phyloP scores from a whole-genome alignment of 2,888 invertebrate genomes.

The Byasa hedistus region DNA sequence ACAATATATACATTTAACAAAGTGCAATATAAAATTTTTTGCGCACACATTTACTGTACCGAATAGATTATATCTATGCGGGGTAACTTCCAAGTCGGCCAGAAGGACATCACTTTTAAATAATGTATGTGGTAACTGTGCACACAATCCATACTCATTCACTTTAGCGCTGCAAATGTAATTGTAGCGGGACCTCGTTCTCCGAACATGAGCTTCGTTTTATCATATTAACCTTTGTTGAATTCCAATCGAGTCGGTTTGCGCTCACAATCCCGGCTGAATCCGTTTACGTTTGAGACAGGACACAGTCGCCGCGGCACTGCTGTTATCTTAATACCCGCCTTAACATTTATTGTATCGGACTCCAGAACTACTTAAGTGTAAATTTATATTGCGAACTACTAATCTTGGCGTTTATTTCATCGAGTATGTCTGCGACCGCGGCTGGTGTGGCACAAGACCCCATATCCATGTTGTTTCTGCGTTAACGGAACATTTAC shows the following conservation, averaged over 20 bases:
- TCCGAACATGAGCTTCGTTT: conserved; percentile 27
- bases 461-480: conserved; percentile 38
- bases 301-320: conserved; percentile 4
- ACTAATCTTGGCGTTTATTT: conserved; percentile 3
- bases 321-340: conserved; percentile 23
- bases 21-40: too few species aligned
- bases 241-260: conserved; percentile 23
- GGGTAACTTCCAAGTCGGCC: conserved; percentile 24
- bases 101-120: conserved; percentile 23
- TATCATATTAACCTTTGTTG: conserved; percentile 31
- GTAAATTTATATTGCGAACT: conserved; percentile 19
- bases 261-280: conserved; percentile 19
- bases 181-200: conserved; percentile 29
- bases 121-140: conserved; percentile 28
- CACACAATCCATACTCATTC: conserved; percentile 25
- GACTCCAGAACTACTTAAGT: conserved; percentile 10
- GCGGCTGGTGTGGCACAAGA: conserved; percentile 4
- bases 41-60: not conserved
- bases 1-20: too few species aligned
- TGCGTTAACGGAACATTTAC: conserved; percentile 55
- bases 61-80: not conserved
- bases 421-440: not conserved
- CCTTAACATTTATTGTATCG: conserved; percentile 19
- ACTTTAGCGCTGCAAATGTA: conserved; percentile 22
- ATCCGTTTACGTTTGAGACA: conserved; percentile 11